Base-by-base conservation (phyloP, 2,797 vertebrate species). In the Amblyopsis hoosieri region DNA sequence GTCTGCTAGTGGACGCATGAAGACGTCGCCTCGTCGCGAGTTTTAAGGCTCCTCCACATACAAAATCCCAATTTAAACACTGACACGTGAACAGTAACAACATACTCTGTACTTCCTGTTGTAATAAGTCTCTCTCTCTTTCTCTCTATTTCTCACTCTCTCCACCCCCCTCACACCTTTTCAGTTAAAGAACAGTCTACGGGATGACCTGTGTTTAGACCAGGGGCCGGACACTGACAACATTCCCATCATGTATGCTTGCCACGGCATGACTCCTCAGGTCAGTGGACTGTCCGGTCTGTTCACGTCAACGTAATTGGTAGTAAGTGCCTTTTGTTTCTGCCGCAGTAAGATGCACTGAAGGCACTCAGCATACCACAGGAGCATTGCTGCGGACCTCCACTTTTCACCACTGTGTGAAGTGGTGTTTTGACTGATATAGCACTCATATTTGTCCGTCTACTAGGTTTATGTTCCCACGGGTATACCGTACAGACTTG, bases 231-330 rank as follows among this genome's bases (percentile, higher is more conserved):
- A 97, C 74, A 92, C 94, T 0, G 96, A 99, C 89, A 98, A 98
- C 42, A 80, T 96, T 51, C 97, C 97, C 55, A 98, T 98, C 84
- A 88, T 99, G 92, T 98, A 98, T 63, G 92, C 96, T 76, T 98
- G 97, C 86, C 96, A 98, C 0, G 97, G 96, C 54, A 94, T 97
- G 95, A 96, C 95, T 0, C 94, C 96, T 6, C 97, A 99, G 96
- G 97, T 98, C 69, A 92, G 95, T 93, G 62, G 49, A 2, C 49
- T 62, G 62, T 62, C 42, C 45, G 0, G 31, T 63, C 10, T 33
- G 0, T 45, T 56, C 45, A 14, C 31, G 19, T 42, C 49, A n/a
- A 31, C n/a, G 10, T 54, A n/a, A 50, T 10, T 50, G 49, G 14
- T 50, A n/a, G 49, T 17, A n/a, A 50, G 49, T n/a, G 15, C 6